Percentiles rank a stretch among this genome's conserved stretches.
Evolutionary conservation across 2,888 invertebrate genomes (phyloP).

Genomic region (Parthenolecanium corni): DNA sequence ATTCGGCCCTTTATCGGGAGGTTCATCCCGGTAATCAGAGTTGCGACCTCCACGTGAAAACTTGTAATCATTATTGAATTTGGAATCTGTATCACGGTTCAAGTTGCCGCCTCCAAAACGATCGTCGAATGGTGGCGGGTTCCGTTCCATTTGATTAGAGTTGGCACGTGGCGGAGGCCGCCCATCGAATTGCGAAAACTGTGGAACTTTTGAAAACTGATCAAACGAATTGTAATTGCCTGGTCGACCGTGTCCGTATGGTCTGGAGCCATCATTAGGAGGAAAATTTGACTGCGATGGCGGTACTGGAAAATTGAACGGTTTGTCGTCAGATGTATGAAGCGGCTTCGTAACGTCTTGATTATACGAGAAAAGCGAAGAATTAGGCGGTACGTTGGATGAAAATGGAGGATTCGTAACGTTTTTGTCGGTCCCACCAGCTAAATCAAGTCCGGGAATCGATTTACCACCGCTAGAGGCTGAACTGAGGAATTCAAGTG

Average conservation of each 20-base stretch:
- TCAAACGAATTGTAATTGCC: background rate
- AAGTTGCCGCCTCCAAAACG: background rate
- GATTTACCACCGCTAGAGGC: slow-evolving; percentile 39
- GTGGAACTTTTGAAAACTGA: background rate
- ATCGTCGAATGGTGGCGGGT: background rate
- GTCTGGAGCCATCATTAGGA: background rate
- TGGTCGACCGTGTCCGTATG: background rate
- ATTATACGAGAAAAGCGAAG: slow-evolving; percentile 14
- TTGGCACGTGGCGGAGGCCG: background rate
- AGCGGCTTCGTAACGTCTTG: slow-evolving; percentile 31
- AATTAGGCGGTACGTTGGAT: slow-evolving; percentile 22
- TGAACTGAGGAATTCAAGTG: slow-evolving; percentile 10
- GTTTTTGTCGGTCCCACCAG: slow-evolving; percentile 36
- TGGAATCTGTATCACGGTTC: background rate
- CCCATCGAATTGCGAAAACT: background rate
- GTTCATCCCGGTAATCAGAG: background rate
- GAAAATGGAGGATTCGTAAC: background rate
- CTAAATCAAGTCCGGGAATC: slow-evolving; percentile 63
- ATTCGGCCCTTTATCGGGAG: background rate
- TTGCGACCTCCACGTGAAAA: background rate
- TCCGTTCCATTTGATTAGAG: background rate
- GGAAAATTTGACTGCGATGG: background rate
- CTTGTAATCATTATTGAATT: background rate
- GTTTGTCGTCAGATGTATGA: slow-evolving; percentile 32
- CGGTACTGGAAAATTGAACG: slow-evolving; percentile 31